Evolutionary conservation across 2,113 vertebrate genomes (phyloP).

Genomic region (Strix aluco): DNA sequence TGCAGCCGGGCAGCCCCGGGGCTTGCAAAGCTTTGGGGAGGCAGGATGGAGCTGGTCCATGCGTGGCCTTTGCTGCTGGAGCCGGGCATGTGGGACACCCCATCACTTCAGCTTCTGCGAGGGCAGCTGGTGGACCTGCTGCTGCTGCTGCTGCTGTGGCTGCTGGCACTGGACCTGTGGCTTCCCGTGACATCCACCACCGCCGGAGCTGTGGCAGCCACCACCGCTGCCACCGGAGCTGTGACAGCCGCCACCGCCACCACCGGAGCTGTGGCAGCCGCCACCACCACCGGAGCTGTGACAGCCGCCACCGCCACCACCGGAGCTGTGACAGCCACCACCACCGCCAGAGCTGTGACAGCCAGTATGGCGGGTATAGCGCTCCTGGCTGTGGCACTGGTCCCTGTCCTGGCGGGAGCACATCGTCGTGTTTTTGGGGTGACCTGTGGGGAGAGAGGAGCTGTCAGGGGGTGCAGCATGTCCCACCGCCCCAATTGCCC

Average conservation of each 20-base stretch:
- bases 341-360: background rate
- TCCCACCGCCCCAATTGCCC: fast-evolving
- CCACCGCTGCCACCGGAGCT: background rate
- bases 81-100: background rate
- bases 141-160: background rate
- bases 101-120: slow-evolving; percentile 27
- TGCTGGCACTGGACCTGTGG: background rate
- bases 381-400: background rate
- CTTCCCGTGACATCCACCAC: background rate
- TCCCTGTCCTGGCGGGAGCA: slow-evolving; percentile 48
- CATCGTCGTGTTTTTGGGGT: background rate
- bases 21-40: background rate
- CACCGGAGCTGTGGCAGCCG: background rate
- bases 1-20: background rate
- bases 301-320: background rate
- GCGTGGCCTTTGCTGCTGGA: background rate
- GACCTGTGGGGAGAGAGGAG: background rate
- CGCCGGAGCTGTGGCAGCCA: background rate
- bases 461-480: background rate
- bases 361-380: background rate
- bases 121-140: background rate
- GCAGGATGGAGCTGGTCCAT: background rate
- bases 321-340: background rate
- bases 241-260: background rate
- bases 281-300: background rate